phyloP scores from a whole-genome alignment of 2,113 vertebrate species.

The Garra rufa region DNA sequence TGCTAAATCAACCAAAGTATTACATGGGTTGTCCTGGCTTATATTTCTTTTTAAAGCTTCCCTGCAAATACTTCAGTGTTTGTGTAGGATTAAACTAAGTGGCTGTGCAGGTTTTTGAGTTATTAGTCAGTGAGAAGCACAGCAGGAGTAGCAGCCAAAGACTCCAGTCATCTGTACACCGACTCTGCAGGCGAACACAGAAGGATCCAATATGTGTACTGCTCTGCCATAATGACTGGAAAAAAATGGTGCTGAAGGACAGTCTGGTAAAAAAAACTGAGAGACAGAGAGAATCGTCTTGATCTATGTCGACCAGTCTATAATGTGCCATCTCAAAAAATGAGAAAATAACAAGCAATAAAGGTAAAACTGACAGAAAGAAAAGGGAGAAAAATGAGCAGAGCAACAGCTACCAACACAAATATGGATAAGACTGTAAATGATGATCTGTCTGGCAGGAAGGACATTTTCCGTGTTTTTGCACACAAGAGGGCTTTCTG shows the following conservation, averaged over 20 bases:
- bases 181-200: background rate
- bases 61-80: slow-evolving; percentile 47
- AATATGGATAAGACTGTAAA: slow-evolving; percentile 28
- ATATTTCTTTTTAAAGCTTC: slow-evolving; percentile 42
- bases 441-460: slow-evolving; percentile 42
- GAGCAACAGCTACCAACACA: slow-evolving; percentile 31
- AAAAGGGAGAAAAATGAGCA: slow-evolving; percentile 19
- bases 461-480: slow-evolving; percentile 42
- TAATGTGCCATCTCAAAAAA: slow-evolving; percentile 13
- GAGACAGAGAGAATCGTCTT: background rate
- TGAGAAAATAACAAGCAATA: background rate
- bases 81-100: slow-evolving; percentile 40
- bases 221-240: slow-evolving; percentile 33
- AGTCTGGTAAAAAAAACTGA: slow-evolving; percentile 23
- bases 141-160: slow-evolving; percentile 41
- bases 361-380: background rate
- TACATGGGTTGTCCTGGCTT: slow-evolving; percentile 31
- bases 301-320: background rate
- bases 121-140: slow-evolving; percentile 14
- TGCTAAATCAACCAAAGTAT: slow-evolving; percentile 30
- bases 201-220: slow-evolving; percentile 5
- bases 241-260: slow-evolving; percentile 31
- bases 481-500: slow-evolving; percentile 28
- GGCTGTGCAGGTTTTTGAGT: slow-evolving; percentile 42
- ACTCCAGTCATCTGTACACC: slow-evolving; percentile 21